phyloP scores from a whole-genome alignment of 2,113 vertebrate genomes.

The Probosciger aterrimus region DNA sequence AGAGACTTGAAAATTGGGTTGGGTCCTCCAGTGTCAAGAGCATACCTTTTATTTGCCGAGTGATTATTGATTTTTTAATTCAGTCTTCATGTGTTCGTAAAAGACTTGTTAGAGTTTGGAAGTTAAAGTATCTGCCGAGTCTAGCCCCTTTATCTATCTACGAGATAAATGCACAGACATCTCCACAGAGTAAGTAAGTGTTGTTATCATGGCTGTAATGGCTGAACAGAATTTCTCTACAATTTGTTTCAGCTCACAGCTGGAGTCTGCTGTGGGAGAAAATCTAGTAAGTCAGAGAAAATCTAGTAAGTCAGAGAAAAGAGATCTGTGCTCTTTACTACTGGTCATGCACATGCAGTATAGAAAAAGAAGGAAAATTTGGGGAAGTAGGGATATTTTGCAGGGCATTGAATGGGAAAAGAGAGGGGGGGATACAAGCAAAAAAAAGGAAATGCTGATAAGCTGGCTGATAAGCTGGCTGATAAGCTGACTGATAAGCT shows the following conservation, averaged over 20 bases:
- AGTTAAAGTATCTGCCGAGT: neutral
- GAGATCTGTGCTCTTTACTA: neutral
- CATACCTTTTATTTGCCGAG: neutral
- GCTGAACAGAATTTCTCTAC: neutral
- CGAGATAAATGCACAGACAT: neutral
- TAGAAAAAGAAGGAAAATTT: neutral
- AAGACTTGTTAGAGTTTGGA: neutral
- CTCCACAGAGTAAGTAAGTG: neutral
- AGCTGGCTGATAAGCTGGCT: too few species aligned
- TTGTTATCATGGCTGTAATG: neutral
- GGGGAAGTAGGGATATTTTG: neutral
- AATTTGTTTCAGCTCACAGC: neutral
- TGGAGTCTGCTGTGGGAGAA: neutral
- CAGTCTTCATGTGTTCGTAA: neutral
- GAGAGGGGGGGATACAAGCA: neutral
- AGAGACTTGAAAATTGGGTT: neutral
- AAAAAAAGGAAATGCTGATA: neutral
- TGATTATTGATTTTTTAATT: neutral
- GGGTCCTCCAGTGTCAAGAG: neutral
- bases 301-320: neutral
- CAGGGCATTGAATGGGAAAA: neutral
- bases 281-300: neutral
- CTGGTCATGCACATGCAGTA: accelerated
- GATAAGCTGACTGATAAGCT: neutral
- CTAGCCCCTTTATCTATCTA: neutral